Evolutionary conservation across 2,888 invertebrate genomes (phyloP).

Genomic region (Chironomus tentans): DNA sequence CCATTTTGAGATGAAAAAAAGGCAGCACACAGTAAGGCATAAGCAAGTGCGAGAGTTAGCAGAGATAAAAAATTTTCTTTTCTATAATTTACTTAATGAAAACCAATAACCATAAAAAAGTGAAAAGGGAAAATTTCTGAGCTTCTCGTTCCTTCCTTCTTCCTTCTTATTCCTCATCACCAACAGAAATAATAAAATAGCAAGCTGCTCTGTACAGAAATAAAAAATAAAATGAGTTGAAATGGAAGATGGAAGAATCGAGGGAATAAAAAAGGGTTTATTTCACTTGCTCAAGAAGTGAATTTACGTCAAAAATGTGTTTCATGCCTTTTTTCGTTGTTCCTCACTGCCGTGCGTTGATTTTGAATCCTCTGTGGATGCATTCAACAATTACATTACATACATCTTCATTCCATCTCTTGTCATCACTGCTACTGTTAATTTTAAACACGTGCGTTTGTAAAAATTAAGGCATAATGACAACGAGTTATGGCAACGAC

Average conservation of each 20-base stretch:
- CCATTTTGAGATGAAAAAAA: neutral
- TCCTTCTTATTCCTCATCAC: neutral
- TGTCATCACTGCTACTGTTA: too few relatives aligned
- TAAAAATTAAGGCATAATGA: too few relatives aligned
- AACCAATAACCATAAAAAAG: constrained; percentile 25
- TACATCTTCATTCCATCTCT: too few relatives aligned
- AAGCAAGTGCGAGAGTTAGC: neutral
- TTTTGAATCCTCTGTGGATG: neutral
- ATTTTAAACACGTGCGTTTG: too few relatives aligned
- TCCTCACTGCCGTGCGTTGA: neutral
- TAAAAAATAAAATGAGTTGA: neutral
- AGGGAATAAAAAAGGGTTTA: neutral
- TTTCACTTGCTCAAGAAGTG: neutral
- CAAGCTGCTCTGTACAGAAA: neutral
- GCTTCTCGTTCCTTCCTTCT: neutral
- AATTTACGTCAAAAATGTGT: neutral
- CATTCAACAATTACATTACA: too few relatives aligned
- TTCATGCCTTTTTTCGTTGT: neutral
- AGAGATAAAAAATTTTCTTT: neutral
- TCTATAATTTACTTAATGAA: constrained; percentile 25
- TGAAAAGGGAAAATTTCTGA: constrained; percentile 11
- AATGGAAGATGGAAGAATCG: neutral
- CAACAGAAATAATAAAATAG: neutral
- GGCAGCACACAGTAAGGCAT: neutral
- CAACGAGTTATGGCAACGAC: too few relatives aligned